Conservation (phyloP, 1,140 invertebrate species). For the Euura saliciscinereae region DNA sequence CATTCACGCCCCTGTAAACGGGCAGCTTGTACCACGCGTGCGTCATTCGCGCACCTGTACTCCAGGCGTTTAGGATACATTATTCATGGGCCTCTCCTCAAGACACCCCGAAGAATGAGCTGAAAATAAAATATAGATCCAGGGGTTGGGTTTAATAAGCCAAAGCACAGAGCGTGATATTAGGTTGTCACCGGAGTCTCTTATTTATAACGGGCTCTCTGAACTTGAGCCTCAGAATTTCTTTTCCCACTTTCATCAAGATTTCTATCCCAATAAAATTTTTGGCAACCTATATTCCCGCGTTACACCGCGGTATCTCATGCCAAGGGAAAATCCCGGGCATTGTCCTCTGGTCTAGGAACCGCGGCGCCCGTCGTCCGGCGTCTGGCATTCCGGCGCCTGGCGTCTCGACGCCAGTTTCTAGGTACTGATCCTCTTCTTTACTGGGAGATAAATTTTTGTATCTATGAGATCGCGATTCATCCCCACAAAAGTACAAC, state of each 20-base stretch:
- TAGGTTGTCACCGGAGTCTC: conserved; percentile 38
- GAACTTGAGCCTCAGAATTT: too few relatives aligned
- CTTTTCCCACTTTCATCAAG: too few relatives aligned
- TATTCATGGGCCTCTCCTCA: not conserved
- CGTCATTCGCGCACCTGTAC: too few relatives aligned
- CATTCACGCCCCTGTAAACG: too few relatives aligned
- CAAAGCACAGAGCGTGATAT: conserved; percentile 50
- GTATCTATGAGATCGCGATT: not conserved
- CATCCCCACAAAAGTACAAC: too few relatives aligned
- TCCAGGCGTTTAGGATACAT: not conserved
- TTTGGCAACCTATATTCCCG: too few relatives aligned
- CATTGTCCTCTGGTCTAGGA: conserved; percentile 43
- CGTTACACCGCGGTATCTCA: too few relatives aligned
- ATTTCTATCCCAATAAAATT: too few relatives aligned
- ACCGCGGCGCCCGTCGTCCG: conserved; percentile 31
- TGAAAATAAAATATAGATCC: too few relatives aligned
- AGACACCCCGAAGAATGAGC: not conserved
- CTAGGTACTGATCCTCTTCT: not conserved
- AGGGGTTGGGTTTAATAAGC: conserved; percentile 35
- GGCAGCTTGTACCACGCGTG: too few relatives aligned
- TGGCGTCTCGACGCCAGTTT: conserved; percentile 14
- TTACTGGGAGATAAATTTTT: not conserved
- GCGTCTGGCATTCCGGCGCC: conserved; percentile 34
- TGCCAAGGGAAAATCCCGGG: conserved; percentile 13
- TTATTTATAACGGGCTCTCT: not conserved